phyloP scores from a whole-genome alignment of 2,888 invertebrate species.

The Helicoverpa assulta region DNA sequence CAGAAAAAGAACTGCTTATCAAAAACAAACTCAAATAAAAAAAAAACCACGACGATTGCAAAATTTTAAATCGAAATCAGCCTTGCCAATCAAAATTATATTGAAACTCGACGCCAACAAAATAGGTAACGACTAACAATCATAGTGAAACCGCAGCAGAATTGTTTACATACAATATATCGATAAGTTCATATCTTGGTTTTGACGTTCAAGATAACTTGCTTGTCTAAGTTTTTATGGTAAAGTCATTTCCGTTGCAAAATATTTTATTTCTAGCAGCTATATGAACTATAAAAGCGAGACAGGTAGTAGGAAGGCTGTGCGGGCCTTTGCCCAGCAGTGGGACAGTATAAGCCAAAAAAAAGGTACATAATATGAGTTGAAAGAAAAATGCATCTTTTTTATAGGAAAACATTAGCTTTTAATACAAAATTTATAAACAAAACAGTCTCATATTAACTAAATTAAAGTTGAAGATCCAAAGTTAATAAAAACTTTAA shows the following conservation, averaged over 20 bases:
- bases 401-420: background rate
- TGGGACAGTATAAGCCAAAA: no score
- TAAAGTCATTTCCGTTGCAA: constrained; percentile 39
- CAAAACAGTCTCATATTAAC: no score
- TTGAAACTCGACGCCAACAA: constrained; percentile 18
- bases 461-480: no score
- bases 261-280: constrained; percentile 9
- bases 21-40: background rate
- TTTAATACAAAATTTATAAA: background rate
- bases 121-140: constrained; percentile 14
- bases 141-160: constrained; percentile 43
- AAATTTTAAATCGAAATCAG: background rate
- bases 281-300: no score
- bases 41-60: background rate
- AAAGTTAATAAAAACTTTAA: no score
- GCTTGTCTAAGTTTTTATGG: constrained; percentile 34
- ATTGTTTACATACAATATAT: constrained; percentile 44
- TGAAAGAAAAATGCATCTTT: constrained; percentile 16
- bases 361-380: constrained; percentile 28
- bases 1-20: background rate
- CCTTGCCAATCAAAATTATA: background rate
- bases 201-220: constrained; percentile 71
- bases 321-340: no score
- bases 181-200: constrained; percentile 69
- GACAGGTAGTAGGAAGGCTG: no score